Conservation (phyloP, 2,113 vertebrate species). For the Syngnathus floridae region DNA sequence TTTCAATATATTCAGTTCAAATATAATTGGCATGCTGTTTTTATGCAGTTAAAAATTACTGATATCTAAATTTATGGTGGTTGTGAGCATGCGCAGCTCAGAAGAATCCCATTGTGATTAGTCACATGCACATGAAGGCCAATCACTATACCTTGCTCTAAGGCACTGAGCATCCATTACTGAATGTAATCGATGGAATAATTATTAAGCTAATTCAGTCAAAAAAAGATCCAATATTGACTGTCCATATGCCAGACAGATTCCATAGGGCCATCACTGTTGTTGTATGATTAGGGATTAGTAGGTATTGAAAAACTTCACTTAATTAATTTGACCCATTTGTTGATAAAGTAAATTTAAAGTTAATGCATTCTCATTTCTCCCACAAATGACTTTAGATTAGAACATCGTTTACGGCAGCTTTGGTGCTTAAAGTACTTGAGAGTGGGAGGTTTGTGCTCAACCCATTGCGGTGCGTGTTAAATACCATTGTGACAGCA, state of each 20-base stretch:
- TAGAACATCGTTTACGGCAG: neutral
- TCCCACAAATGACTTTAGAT: neutral
- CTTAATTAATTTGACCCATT: neutral
- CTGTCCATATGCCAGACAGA: too few relatives aligned
- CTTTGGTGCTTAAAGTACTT: conserved; percentile 4
- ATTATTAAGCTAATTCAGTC: neutral
- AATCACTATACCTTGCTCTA: neutral
- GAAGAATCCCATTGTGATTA: conserved; percentile 37
- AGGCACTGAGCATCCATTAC: neutral
- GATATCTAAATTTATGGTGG: conserved; percentile 45
- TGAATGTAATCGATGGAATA: neutral
- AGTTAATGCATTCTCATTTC: neutral
- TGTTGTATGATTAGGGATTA: too few relatives aligned
- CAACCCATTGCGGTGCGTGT: conserved; percentile 21
- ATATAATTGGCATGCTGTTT: conserved; percentile 66
- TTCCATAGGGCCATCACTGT: too few relatives aligned
- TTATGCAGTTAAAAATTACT: conserved; percentile 64
- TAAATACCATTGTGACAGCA: conserved; percentile 75
- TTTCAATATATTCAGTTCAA: neutral
- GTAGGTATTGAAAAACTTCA: too few relatives aligned
- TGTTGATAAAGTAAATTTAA: neutral
- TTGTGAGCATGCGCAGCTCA: conserved; percentile 25
- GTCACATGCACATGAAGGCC: conserved; percentile 25
- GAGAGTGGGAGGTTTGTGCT: conserved; percentile 1
- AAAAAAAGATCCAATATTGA: too few relatives aligned